phyloP scores from a whole-genome alignment of 2,113 vertebrate genomes.

The Gambusia holbrooki region DNA sequence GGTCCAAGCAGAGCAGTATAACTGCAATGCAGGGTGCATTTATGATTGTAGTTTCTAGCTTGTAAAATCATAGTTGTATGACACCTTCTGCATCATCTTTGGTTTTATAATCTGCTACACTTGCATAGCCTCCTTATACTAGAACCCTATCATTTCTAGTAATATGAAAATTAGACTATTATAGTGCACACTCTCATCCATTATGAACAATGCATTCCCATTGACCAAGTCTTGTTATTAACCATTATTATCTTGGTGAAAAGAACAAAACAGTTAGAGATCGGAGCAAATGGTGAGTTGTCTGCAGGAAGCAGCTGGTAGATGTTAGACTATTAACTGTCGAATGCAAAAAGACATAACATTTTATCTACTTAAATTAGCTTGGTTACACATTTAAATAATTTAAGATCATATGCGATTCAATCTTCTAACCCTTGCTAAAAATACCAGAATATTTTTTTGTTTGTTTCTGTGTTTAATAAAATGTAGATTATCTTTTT shows the following conservation, averaged over 20 bases:
- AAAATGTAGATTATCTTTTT: no score
- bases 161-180: neutral
- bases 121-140: neutral
- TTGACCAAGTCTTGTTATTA: neutral
- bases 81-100: neutral
- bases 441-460: no score
- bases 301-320: conserved; percentile 9
- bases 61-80: neutral
- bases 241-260: neutral
- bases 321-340: no score
- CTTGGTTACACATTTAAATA: no score
- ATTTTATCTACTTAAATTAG: neutral
- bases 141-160: neutral
- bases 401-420: no score
- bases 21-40: conserved; percentile 15
- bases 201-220: neutral
- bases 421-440: no score
- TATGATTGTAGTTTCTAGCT: neutral
- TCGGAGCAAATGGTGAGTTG: conserved; percentile 6
- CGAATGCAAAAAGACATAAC: no score
- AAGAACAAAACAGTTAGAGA: neutral
- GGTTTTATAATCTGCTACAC: neutral
- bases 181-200: neutral
- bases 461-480: no score
- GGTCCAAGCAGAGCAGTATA: conserved; percentile 39